Evolutionary conservation across 2,888 invertebrate genomes (phyloP).

Genomic region (Lymantria dispar): DNA sequence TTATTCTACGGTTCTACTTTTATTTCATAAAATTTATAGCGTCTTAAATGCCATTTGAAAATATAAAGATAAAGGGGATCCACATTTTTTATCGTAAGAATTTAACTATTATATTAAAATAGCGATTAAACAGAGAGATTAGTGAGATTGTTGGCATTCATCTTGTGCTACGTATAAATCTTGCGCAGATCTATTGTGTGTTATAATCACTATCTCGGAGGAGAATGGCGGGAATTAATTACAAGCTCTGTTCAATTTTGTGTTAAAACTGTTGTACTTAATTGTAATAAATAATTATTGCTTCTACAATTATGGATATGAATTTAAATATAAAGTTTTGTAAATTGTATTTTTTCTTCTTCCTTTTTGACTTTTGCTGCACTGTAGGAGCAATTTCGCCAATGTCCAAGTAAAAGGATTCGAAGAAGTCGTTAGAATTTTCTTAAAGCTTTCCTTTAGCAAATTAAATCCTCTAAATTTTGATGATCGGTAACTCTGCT

Average conservation of each 20-base stretch:
- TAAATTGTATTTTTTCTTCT: too few relatives aligned
- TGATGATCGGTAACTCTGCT: too few relatives aligned
- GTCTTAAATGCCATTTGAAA: not conserved
- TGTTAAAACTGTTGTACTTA: not conserved
- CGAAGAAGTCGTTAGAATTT: too few relatives aligned
- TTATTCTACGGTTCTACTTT: too few relatives aligned
- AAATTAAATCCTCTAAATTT: too few relatives aligned
- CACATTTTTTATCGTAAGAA: not conserved
- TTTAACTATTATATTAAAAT: conserved; percentile 23
- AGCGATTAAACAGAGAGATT: conserved; percentile 24
- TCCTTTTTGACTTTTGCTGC: too few relatives aligned
- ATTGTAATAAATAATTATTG: not conserved
- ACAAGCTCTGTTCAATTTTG: conserved; percentile 18
- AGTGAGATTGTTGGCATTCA: conserved; percentile 26
- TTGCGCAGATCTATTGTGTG: conserved; percentile 38
- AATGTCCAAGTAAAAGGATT: too few relatives aligned
- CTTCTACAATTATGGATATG: not conserved
- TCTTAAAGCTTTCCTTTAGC: too few relatives aligned
- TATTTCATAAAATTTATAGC: too few relatives aligned
- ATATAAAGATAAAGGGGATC: too few relatives aligned
- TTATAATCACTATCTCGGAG: conserved; percentile 29
- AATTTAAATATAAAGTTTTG: too few relatives aligned
- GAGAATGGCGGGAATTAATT: conserved; percentile 28
- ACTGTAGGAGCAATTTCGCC: too few relatives aligned
- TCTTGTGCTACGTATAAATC: conserved; percentile 39